Conservation (phyloP, 1,140 invertebrate genomes). For the Venturia canescens region DNA sequence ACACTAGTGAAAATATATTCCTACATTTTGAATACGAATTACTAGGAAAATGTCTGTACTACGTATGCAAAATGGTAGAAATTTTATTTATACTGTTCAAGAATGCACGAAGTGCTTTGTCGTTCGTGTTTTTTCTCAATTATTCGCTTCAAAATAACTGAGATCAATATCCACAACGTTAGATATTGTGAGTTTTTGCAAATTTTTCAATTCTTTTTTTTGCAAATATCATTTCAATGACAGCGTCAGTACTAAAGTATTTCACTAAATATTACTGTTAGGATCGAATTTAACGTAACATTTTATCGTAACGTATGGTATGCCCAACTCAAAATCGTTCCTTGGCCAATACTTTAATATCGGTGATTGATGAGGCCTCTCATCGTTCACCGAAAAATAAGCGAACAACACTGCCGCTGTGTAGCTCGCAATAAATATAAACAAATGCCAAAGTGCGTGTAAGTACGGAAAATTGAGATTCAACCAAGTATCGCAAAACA, state of each 20-base stretch:
- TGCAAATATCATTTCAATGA: background rate
- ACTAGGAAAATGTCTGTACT: no score
- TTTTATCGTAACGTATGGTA: constrained; percentile 84
- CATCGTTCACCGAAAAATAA: constrained; percentile 86
- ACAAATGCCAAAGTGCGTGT: constrained; percentile 88
- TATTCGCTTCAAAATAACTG: background rate
- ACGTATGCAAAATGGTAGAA: background rate
- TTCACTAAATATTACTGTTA: constrained; percentile 75
- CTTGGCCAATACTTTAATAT: constrained; percentile 85
- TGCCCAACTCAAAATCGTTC: constrained; percentile 85
- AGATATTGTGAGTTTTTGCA: background rate
- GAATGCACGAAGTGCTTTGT: background rate
- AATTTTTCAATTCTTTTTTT: background rate
- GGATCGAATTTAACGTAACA: constrained; percentile 77
- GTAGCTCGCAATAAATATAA: constrained; percentile 88
- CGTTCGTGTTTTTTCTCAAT: background rate
- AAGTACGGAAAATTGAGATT: constrained; percentile 87
- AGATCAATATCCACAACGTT: background rate
- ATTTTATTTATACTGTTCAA: background rate
- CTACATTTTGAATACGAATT: no score
- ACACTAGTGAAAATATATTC: no score
- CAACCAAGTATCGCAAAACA: constrained; percentile 88
- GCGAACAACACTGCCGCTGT: constrained; percentile 86
- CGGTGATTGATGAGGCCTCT: constrained; percentile 83
- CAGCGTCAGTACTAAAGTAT: background rate